Evolutionary conservation across 2,797 vertebrate genomes (phyloP).

Genomic region (Micropoecilia bifurca): DNA sequence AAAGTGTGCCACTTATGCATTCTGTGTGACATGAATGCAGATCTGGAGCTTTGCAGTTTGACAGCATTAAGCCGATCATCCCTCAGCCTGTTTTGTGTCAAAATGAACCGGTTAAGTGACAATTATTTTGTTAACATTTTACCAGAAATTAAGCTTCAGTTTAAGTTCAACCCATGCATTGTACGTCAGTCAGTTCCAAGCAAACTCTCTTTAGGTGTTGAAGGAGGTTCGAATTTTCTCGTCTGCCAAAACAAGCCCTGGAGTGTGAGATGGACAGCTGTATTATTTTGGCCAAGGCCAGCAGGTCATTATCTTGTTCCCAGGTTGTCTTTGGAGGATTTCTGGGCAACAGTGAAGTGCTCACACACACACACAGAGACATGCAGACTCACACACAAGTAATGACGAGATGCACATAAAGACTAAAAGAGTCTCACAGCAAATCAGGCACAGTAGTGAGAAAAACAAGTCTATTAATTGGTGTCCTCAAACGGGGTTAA

Average conservation of each 20-base stretch:
- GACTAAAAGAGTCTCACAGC: background rate
- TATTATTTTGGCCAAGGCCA: conserved; percentile 30
- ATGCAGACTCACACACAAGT: conserved; percentile 10
- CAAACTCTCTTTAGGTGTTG: conserved; percentile 5
- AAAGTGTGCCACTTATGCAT: conserved; percentile 32
- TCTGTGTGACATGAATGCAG: conserved; percentile 46
- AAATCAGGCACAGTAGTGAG: background rate
- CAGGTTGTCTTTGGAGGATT: conserved; percentile 43
- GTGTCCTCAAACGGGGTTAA: background rate
- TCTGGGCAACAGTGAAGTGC: conserved; percentile 19
- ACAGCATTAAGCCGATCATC: conserved; percentile 10
- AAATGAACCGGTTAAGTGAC: background rate
- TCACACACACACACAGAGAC: background rate
- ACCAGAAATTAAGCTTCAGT: conserved; percentile 3
- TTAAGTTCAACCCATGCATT: conserved; percentile 9
- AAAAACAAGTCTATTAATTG: background rate
- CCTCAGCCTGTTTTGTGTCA: conserved; percentile 2
- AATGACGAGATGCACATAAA: conserved; percentile 11
- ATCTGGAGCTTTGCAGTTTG: conserved; percentile 24
- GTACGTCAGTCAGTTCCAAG: background rate
- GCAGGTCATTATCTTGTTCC: conserved; percentile 51
- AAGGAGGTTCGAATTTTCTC: conserved; percentile 27
- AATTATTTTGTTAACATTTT: background rate
- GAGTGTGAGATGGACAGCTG: conserved; percentile 22
- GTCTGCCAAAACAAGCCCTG: conserved; percentile 7